Base-by-base conservation (phyloP, 2,888 invertebrate genomes). In the Timema podura region DNA sequence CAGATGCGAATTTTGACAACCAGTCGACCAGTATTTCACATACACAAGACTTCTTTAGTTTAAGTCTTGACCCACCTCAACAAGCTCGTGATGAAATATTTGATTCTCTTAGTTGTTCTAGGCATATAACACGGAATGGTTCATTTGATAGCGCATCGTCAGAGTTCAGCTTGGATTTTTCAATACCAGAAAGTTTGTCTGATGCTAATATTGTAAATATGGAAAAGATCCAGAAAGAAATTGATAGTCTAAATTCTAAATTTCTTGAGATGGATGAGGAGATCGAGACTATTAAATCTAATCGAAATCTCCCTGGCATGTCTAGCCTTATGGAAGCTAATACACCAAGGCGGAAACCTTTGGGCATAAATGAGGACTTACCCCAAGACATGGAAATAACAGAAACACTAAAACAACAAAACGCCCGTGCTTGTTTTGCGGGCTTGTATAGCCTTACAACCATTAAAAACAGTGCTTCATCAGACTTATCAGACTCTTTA, bases 141-240 rank as follows among this genome's bases (percentile, higher is more conserved):
- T 78, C 78, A 30, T 75, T 77, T 69, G 77, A 77, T 70, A 77
- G 77, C 66, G 75, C 75, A n/a, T 74, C 75, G 47, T 78, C 78
- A 11, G 78, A 78, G 48, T 57, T 78, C 13, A 78, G 77, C 68
- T 70, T 76, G 51, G 78, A 78, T 49, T 68, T 71, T 48, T 71
- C 72, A 44, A 61, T 73, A 11, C 73, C 70, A 16, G 71, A 73
- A 57, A 66, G 61, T 44, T 16, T 65, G 16, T 61, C 45, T 16
- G 67, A 70, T 54, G 54, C 57, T 16, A 69, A 70, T 48, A 73
- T 77, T 67, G 71, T 74, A n/a, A 71, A 73, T 68, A 70, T 78
- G 65, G 77, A 78, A 30, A 73, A 76, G 48, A 49, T 69, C 10
- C 76, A 78, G 67, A 71, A 75, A 47, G 77, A 77, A 68, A 76